Percentiles rank a stretch among this genome's conserved stretches.
phyloP scores from a whole-genome alignment of 2,888 invertebrate genomes.

The Pyrocoelia pectoralis region DNA sequence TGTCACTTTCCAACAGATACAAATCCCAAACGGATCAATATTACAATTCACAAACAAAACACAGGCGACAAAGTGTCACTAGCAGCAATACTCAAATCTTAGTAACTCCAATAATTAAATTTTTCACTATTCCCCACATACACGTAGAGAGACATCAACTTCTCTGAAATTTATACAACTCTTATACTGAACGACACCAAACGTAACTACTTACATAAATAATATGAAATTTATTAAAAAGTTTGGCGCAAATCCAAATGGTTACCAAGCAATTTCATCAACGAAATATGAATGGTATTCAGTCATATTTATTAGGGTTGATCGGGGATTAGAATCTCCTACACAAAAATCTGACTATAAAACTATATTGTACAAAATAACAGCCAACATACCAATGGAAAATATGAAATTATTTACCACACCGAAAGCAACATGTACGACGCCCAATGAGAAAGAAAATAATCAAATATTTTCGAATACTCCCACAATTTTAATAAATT shows the following conservation, averaged over 20 bases:
- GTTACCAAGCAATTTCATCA: conserved; percentile 15
- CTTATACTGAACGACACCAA: not conserved
- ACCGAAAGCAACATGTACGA: too few species aligned
- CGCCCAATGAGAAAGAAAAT: too few species aligned
- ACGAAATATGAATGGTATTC: conserved; percentile 14
- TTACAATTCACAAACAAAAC: conserved; percentile 18
- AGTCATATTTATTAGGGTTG: conserved; percentile 13
- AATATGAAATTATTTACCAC: not conserved
- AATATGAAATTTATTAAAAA: conserved; percentile 28
- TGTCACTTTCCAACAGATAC: not conserved
- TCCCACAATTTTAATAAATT: too few species aligned
- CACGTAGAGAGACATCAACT: conserved; percentile 16
- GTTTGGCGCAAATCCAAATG: conserved; percentile 17
- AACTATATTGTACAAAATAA: not conserved
- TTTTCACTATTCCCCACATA: conserved; percentile 27
- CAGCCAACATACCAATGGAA: not conserved
- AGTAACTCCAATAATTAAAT: conserved; percentile 28
- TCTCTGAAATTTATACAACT: conserved; percentile 2
- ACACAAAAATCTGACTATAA: not conserved
- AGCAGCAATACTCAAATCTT: conserved; percentile 26
- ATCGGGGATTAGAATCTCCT: not conserved
- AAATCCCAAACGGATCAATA: not conserved
- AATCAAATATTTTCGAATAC: too few species aligned
- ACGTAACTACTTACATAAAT: conserved; percentile 24
- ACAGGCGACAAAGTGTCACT: conserved; percentile 28